These are phyloP conservation scores for Amblyraja radiata DNA, from an alignment of 2,797 vertebrate genomes.

Conservation along the genomic window DNA sequence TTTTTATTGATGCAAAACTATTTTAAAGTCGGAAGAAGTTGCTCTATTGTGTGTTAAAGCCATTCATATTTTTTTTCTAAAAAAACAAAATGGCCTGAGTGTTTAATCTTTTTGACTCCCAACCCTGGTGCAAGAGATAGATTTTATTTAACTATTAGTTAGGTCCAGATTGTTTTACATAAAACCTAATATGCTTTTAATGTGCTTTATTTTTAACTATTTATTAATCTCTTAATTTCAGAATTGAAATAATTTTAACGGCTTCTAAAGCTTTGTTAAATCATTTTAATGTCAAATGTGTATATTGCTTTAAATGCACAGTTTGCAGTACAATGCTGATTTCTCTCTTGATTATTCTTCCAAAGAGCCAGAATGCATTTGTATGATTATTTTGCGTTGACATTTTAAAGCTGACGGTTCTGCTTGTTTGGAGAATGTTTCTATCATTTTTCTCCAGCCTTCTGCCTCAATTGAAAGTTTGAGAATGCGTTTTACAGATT, in stretches of 20 bases:
- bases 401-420: neutral
- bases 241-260: conserved; percentile 29
- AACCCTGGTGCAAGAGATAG: neutral
- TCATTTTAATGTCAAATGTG: neutral
- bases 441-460: neutral
- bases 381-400: neutral
- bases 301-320: neutral
- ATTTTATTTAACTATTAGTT: conserved; percentile 25
- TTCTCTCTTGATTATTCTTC: neutral
- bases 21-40: neutral
- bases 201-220: conserved; percentile 35
- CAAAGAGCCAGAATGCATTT: neutral
- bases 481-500: neutral
- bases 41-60: neutral
- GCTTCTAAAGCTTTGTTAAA: conserved; percentile 28
- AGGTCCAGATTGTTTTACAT: conserved; percentile 26
- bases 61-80: neutral
- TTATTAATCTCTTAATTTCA: conserved; percentile 33
- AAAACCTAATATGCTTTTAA: conserved; percentile 28
- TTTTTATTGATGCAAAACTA: neutral
- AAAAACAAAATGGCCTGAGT: neutral
- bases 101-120: neutral
- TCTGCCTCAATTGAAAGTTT: neutral
- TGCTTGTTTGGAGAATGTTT: neutral
- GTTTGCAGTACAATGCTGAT: neutral